Base-by-base conservation (phyloP, 1,140 invertebrate species). In the Yoshiicerus persimilis region DNA sequence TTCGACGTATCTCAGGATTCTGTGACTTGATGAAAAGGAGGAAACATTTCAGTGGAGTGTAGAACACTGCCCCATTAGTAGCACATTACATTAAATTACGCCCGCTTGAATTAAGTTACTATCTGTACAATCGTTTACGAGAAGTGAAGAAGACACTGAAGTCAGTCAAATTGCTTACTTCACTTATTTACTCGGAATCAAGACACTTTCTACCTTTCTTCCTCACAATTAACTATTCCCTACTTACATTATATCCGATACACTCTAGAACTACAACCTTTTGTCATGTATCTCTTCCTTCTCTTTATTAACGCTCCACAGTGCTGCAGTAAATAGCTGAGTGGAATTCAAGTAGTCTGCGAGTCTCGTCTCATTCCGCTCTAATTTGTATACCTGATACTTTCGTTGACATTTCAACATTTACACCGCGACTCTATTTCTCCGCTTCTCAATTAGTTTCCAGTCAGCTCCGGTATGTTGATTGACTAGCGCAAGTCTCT, bases 71-170 rank as follows among this genome's bases (percentile, higher is more conserved):
- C 6, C 30, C 75, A 80, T 80, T 34, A 80, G 75, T 34, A 80
- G 75, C 32, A 80, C 75, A 80, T 80, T 80, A 80, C 75, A 80
- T 80, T 34, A 80, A 80, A 80, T 80, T 80, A 80, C 30, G 20
- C 75, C 38, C 75, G 75, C 32, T 80, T 80, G 75, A 80, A 80
- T 80, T 80, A 80, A 80, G 75, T 80, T 80, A 80, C 13, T n/a
- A n/a, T n/a, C n/a, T n/a, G n/a, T 80, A 36, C 34, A 34, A 80
- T 80, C 30, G 34, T 80, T 80, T 70, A 70, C 41, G 62, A 66
- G 62, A 66, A 77, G 32, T 34, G 70, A 30, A 11, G 70, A 77
- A 34, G 70, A 75, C 11, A 80, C 34, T n/a, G 32, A n/a, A 32
- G 6, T 34, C 32, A 34, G 75, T n/a, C 75, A 23, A 34, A 13